Evolutionary conservation across 2,888 invertebrate genomes (phyloP).

Genomic region (Leucoma salicis): DNA sequence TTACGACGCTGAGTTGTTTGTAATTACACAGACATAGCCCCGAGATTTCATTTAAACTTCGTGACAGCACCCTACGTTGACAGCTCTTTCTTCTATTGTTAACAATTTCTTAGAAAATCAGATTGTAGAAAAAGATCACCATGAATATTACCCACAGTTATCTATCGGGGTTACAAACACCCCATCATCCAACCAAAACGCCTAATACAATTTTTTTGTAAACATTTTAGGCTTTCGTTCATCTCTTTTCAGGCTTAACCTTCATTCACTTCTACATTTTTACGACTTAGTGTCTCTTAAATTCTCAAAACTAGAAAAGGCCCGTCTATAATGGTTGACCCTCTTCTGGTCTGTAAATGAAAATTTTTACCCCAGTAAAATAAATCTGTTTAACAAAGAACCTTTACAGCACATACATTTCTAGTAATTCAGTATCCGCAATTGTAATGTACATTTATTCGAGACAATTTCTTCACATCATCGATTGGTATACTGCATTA

Average conservation of each 20-base stretch:
- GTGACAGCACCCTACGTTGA: conserved; percentile 61
- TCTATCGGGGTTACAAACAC: too few relatives aligned
- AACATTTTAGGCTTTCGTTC: neutral
- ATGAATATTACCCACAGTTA: too few relatives aligned
- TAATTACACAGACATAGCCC: conserved; percentile 74
- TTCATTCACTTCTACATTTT: neutral
- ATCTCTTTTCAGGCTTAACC: too few relatives aligned
- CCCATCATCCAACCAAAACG: neutral
- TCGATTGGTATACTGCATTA: too few relatives aligned
- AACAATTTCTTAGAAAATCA: conserved; percentile 51
- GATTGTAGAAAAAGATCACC: too few relatives aligned
- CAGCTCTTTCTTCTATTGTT: conserved; percentile 60
- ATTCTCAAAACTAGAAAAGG: neutral
- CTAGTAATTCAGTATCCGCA: too few relatives aligned
- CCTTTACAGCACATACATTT: too few relatives aligned
- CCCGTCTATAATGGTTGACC: neutral
- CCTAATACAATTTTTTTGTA: neutral
- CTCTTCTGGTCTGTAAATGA: neutral
- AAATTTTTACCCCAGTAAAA: neutral
- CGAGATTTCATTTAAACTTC: conserved; percentile 76
- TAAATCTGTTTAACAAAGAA: neutral
- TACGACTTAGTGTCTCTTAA: neutral
- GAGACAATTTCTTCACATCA: too few relatives aligned
- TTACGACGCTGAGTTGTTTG: conserved; percentile 67
- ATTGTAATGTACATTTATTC: too few relatives aligned